Evolutionary conservation across 2,888 invertebrate genomes (phyloP).

Genomic region (Hypselothyrea guttata): DNA sequence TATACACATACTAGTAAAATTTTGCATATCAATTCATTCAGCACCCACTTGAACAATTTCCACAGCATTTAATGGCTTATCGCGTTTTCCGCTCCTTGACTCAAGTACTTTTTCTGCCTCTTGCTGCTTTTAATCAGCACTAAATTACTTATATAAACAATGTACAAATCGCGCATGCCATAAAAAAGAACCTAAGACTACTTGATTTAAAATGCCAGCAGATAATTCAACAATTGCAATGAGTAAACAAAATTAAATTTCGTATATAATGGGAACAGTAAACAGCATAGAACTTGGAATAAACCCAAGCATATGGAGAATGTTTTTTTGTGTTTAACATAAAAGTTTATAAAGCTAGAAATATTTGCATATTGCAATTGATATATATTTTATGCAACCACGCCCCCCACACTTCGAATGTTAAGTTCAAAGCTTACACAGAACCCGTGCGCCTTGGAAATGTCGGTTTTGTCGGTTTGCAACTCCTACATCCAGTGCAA

Average conservation of each 20-base stretch:
- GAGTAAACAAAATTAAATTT: conserved; percentile 22
- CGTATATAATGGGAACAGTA: not conserved
- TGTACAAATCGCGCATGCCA: conserved; percentile 41
- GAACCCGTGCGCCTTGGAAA: conserved; percentile 56
- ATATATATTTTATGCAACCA: conserved; percentile 2
- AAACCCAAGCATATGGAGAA: not conserved
- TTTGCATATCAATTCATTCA: conserved; percentile 31
- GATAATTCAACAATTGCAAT: conserved; percentile 35
- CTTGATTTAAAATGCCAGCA: conserved; percentile 42
- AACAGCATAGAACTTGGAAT: conserved; percentile 24
- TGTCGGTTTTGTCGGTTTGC: conserved; percentile 14
- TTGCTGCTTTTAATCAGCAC: conserved; percentile 43
- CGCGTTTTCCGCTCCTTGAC: conserved; percentile 21
- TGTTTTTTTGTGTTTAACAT: not conserved
- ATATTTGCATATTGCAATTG: conserved; percentile 33
- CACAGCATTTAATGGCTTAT: conserved; percentile 34
- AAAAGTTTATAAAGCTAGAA: conserved; percentile 11
- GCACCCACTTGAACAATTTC: conserved; percentile 45
- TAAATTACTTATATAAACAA: conserved; percentile 47
- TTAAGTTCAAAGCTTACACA: conserved; percentile 62
- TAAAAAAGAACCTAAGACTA: conserved; percentile 1
- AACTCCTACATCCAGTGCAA: conserved; percentile 42
- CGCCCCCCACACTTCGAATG: conserved; percentile 33
- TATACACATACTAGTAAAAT: conserved; percentile 6
- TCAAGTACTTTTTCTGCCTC: conserved; percentile 33